Base-by-base conservation (phyloP, 2,797 vertebrate species). In the Emydoidea blandingii region DNA sequence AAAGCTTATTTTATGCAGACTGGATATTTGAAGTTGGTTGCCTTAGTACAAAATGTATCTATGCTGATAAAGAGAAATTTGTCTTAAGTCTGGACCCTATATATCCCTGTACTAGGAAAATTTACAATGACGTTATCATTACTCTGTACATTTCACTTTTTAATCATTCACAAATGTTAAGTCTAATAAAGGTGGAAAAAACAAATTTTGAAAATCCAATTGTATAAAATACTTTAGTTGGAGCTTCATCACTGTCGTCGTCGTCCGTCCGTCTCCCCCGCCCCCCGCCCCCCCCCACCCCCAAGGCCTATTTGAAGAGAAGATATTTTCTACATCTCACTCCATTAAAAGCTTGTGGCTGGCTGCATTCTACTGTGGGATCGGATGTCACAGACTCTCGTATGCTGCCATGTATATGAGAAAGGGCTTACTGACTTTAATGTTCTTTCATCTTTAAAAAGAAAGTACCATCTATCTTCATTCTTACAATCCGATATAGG, bases 111-210 rank as follows among this genome's bases (percentile, higher is more conserved):
- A 62, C n/a, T 1, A 82, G 62, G 19, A 62, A 87, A 72, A n/a
- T 16, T 14, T 53, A 79, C 27, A 68, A 0, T 44, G 16, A 76
- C 2, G 44, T 49, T 47, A 3, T 95, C 81, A 90, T 6, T 52
- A 86, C 86, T 89, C 87, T 96, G 92, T 95, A 68, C 94, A 87
- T 56, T 91, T 93, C 19, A 95, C 72, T 92, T 85, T 92, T 90
- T 95, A 74, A 79, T 89, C 57, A 87, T 76, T 65, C 79, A 74
- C 31, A 44, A 3, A 11, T 94, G 37, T 92, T 90, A 96, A 96
- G 68, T 95, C 6, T 96, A 97, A 98, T 98, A 98, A 97, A 96
- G 9, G 52, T 82, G 56, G 90, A 62, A 49, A 68, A 94, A 47
- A 76, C 94, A 78, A 83, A 83, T 91, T 62, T 34, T 56, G 44